Percentiles rank a stretch among this genome's conserved stretches.
These are phyloP conservation scores for Triplophysa rosa DNA, from an alignment of 2,113 vertebrate species.

Conservation along the genomic window DNA sequence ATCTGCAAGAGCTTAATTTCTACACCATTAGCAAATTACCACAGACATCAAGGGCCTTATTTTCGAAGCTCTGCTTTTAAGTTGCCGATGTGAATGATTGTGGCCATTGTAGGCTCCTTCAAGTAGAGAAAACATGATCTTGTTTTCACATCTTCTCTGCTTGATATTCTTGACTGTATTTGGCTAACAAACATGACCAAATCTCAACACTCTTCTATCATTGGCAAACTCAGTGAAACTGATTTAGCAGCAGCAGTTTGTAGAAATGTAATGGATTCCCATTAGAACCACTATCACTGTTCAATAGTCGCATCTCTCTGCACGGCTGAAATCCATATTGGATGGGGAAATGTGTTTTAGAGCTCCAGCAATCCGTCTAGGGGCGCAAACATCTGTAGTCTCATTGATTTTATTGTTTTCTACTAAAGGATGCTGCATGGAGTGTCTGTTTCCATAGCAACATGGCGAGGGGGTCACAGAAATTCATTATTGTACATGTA, in stretches of 20 bases:
- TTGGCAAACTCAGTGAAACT: not conserved
- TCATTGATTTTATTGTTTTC: constrained; percentile 35
- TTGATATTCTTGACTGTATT: constrained; percentile 1
- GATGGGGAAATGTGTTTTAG: not conserved
- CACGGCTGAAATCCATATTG: not conserved
- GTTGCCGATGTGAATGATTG: not conserved
- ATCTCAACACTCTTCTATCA: not conserved
- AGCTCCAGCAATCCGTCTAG: not conserved
- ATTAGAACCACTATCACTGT: not conserved
- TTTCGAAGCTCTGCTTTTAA: constrained; percentile 8
- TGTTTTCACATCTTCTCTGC: not conserved
- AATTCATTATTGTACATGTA: constrained; percentile 42
- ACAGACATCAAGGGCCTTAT: not conserved
- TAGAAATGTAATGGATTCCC: not conserved
- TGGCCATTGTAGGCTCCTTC: not conserved
- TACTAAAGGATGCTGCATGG: constrained; percentile 13
- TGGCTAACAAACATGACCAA: not conserved
- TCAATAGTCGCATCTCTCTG: not conserved
- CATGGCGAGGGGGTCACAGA: constrained; percentile 28
- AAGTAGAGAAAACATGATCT: not conserved
- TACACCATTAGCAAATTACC: constrained; percentile 23
- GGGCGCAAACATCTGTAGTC: constrained; percentile 18
- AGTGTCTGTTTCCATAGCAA: constrained; percentile 48
- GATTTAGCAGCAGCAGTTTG: not conserved
- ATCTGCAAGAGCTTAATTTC: constrained; percentile 10